Conservation (phyloP, 2,888 invertebrate species). For the Meta bourneti region DNA sequence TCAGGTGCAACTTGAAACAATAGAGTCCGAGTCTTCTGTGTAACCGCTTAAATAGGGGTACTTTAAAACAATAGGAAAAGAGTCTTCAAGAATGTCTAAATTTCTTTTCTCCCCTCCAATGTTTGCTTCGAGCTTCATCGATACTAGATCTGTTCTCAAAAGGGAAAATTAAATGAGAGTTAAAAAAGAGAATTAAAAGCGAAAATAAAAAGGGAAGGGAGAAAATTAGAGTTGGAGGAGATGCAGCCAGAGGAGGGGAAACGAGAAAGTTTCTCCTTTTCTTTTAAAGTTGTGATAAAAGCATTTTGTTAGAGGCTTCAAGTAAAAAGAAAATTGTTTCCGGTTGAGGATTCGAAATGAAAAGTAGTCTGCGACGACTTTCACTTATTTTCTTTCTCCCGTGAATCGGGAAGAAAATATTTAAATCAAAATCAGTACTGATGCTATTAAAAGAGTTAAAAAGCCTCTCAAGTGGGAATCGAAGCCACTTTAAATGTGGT, state of each 20-base stretch:
- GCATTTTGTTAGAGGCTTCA: constrained; percentile 58
- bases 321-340: constrained; percentile 69
- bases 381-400: constrained; percentile 52
- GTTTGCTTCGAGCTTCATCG: constrained; percentile 67
- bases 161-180: constrained; percentile 55
- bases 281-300: constrained; percentile 61
- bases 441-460: constrained; percentile 57
- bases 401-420: constrained; percentile 67
- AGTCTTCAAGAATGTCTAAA: constrained; percentile 43
- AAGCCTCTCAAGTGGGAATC: constrained; percentile 47
- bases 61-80: constrained; percentile 65
- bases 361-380: constrained; percentile 15
- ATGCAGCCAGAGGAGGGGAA: neutral
- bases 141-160: constrained; percentile 60
- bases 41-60: constrained; percentile 63
- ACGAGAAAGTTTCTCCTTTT: constrained; percentile 11
- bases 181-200: constrained; percentile 11
- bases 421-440: constrained; percentile 62
- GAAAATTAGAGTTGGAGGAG: constrained; percentile 65
- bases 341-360: constrained; percentile 42
- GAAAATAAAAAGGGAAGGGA: constrained; percentile 29
- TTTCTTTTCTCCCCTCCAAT: constrained; percentile 50
- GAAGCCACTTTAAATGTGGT: constrained; percentile 34
- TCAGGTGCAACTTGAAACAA: constrained; percentile 73
- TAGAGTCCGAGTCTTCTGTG: constrained; percentile 41